Conservation (phyloP, 2,113 vertebrate species). For the Hemichromis elongatus region DNA sequence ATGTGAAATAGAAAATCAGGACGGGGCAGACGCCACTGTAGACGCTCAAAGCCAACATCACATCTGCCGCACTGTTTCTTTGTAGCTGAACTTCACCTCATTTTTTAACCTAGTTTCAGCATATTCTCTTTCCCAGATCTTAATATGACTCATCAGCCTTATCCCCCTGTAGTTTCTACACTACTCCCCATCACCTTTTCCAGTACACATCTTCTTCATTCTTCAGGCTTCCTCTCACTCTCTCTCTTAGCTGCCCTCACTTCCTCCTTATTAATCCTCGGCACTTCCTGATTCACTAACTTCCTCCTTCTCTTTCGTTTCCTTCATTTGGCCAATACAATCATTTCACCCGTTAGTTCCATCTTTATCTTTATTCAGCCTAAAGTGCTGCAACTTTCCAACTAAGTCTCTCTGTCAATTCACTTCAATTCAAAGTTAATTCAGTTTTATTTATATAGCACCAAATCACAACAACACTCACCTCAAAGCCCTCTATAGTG, state of each 20-base stretch:
- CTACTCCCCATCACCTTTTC: no score
- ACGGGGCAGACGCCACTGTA: no score
- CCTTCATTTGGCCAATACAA: neutral
- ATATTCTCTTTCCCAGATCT: no score
- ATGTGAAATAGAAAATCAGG: no score
- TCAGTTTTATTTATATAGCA: neutral
- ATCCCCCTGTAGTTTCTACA: no score
- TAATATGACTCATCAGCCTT: no score
- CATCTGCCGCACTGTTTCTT: no score
- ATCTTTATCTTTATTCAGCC: neutral
- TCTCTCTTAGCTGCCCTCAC: neutral
- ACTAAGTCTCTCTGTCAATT: neutral
- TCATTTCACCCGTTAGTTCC: neutral
- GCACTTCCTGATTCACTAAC: neutral
- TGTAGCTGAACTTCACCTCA: no score
- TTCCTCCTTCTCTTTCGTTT: neutral
- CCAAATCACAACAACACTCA: neutral
- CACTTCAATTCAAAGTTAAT: neutral
- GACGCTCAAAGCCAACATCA: no score
- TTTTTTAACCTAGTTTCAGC: no score
- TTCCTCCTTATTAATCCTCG: neutral
- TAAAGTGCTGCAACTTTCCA: neutral
- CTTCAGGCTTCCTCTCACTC: neutral
- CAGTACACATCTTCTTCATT: neutral
- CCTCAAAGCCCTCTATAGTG: neutral